Conservation (phyloP, 2,797 vertebrate genomes). For the Crypturellus tataupa region DNA sequence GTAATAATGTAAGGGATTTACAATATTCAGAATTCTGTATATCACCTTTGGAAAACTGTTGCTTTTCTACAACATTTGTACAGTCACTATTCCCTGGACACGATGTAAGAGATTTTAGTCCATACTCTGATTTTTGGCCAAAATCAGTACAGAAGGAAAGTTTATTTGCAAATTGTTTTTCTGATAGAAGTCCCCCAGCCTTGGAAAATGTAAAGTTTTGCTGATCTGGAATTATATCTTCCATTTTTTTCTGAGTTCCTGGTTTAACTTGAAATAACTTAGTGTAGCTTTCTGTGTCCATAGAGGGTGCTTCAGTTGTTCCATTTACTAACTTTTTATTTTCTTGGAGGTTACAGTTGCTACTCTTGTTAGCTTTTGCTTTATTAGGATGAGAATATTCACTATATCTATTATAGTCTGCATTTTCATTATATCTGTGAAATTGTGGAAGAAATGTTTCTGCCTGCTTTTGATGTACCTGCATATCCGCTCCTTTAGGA, state of each 20-base stretch:
- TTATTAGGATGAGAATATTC: constrained; percentile 80
- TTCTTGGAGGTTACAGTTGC: constrained; percentile 81
- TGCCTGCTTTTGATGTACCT: constrained; percentile 76
- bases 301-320: constrained; percentile 79
- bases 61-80: constrained; percentile 77
- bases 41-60: constrained; percentile 78
- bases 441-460: constrained; percentile 77
- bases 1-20: constrained; percentile 79
- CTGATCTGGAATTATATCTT: constrained; percentile 82
- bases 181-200: constrained; percentile 75
- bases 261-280: constrained; percentile 84
- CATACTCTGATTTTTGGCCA: constrained; percentile 81
- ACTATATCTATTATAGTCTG: constrained; percentile 76
- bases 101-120: constrained; percentile 77
- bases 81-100: constrained; percentile 77
- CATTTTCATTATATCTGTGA: constrained; percentile 73
- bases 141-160: constrained; percentile 79
- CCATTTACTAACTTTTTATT: constrained; percentile 83
- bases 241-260: constrained; percentile 80
- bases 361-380: constrained; percentile 78
- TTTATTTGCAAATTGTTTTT: constrained; percentile 83
- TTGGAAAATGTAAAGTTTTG: constrained; percentile 81
- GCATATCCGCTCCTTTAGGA: constrained; percentile 76
- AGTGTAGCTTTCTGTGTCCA: constrained; percentile 78
- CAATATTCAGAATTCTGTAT: constrained; percentile 81